Base-by-base conservation (phyloP, 1,140 invertebrate genomes). In the Anastatus disparis region DNA sequence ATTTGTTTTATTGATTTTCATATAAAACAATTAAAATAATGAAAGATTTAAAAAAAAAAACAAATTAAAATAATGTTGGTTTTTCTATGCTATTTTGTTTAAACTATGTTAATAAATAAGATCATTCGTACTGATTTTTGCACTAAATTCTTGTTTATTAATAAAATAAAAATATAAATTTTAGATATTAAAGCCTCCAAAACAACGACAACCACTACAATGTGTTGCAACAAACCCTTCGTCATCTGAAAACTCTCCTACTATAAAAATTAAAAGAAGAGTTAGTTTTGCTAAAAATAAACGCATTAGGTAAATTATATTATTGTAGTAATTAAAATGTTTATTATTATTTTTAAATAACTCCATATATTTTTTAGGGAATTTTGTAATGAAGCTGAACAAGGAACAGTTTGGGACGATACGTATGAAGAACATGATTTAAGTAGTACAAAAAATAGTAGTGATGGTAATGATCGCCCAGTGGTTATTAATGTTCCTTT, bases 201-300 rank as follows among this genome's bases (percentile, higher is more conserved):
- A 74, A 55, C 63, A 53, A 46, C 40, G 72, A 0, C 67, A 59
- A 22, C 72, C 72, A 20, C 48, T 74, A 12, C 72, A 74, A 50
- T 58, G 55, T 50, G 66, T 74, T 15, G 56, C 48, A 29, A 22
- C 63, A 17, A 66, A 74, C 66, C 31, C 53, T 48, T 46, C 61
- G 46, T 55, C 68, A 4, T 38, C 40, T 2, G 72, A 74, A 38
- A 70, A 35, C 29, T 61, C 61, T 13, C 72, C 72, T 31, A 70
- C 61, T 20, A 38, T 61, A 35, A 74, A 66, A 65, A 55, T 70
- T 13, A 74, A 70, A 59, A 66, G 72, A 44, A 56, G 72, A 56
- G 72, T 74, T 52, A 74, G 72, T 64, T 74, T 74, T 70, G 72
- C 72, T 20, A 70, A 70, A 62, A 74, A 74, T 35, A 70, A 38